phyloP scores from a whole-genome alignment of 1,140 invertebrate genomes.

The Diorhabda sublineata region DNA sequence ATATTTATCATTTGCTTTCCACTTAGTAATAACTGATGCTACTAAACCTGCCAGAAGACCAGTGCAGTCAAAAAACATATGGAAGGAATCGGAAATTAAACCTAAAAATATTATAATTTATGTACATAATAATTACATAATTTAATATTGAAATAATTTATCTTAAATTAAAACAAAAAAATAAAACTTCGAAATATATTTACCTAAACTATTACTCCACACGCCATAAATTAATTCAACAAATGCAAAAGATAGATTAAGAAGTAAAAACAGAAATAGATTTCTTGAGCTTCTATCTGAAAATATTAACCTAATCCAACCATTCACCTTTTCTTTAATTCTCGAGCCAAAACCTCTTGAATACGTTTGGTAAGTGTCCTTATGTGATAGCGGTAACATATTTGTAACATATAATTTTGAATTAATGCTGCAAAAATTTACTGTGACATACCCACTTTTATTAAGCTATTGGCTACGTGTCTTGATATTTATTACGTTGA shows the following conservation, averaged over 20 bases:
- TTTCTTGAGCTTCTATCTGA: conserved; percentile 90
- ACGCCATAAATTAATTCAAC: conserved; percentile 94
- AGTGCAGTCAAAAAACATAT: conserved; percentile 99
- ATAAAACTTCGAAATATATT: conserved; percentile 28
- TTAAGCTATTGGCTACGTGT: not conserved
- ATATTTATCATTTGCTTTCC: conserved; percentile 90
- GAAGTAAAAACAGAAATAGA: conserved; percentile 88
- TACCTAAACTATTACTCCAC: conserved; percentile 90
- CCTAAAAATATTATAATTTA: conserved; percentile 53
- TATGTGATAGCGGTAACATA: conserved; percentile 75
- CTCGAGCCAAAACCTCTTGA: conserved; percentile 56
- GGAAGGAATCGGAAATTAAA: conserved; percentile 96
- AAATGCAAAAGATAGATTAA: conserved; percentile 95
- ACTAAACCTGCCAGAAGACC: conserved; percentile 89
- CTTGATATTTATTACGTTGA: not conserved
- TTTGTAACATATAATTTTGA: conserved; percentile 30
- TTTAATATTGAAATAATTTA: conserved; percentile 5
- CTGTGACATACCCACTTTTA: not conserved
- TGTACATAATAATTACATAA: conserved; percentile 13
- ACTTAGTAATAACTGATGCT: conserved; percentile 87
- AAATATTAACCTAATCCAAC: conserved; percentile 84
- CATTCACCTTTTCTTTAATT: conserved; percentile 66
- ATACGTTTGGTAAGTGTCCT: conserved; percentile 62
- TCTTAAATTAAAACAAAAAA: not conserved
- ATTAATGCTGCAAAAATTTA: not conserved